A percentile compares a stretch with the other conserved stretches of the same genome.
These are phyloP conservation scores for Scotopteryx bipunctaria DNA, from an alignment of 2,888 invertebrate species.

Conservation along the genomic window DNA sequence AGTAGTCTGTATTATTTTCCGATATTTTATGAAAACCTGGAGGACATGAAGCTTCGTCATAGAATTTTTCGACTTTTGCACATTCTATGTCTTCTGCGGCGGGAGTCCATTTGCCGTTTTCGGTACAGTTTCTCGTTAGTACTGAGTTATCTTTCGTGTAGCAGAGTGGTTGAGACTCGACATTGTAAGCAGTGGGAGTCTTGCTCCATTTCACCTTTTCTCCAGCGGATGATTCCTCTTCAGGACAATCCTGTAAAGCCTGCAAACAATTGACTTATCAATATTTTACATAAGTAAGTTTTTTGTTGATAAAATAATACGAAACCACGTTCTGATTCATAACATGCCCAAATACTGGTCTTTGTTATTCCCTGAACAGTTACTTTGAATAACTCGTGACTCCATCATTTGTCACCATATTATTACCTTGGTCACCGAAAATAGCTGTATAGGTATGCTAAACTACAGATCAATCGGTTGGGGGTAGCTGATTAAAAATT, in stretches of 20 bases:
- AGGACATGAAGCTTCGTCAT: slow-evolving; percentile 60
- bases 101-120: slow-evolving; percentile 57
- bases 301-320: no score
- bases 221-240: slow-evolving; percentile 57
- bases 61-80: slow-evolving; percentile 49
- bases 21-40: slow-evolving; percentile 62
- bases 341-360: no score
- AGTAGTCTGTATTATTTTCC: slow-evolving; percentile 56
- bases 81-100: slow-evolving; percentile 52
- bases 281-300: no score
- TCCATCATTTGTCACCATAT: no score
- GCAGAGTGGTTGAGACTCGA: slow-evolving; percentile 64
- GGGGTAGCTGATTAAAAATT: no score
- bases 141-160: slow-evolving; percentile 53
- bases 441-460: no score
- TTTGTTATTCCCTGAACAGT: no score
- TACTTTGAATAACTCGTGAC: no score
- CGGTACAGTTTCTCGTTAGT: slow-evolving; percentile 63
- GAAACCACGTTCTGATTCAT: no score
- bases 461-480: no score
- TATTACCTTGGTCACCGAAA: no score
- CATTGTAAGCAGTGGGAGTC: slow-evolving; percentile 48
- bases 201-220: slow-evolving; percentile 62
- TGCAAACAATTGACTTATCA: background rate
- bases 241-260: slow-evolving; percentile 61